These are phyloP conservation scores for Neotragus moschatus DNA, from an alignment of 2,113 vertebrate species.

Conservation along the genomic window DNA sequence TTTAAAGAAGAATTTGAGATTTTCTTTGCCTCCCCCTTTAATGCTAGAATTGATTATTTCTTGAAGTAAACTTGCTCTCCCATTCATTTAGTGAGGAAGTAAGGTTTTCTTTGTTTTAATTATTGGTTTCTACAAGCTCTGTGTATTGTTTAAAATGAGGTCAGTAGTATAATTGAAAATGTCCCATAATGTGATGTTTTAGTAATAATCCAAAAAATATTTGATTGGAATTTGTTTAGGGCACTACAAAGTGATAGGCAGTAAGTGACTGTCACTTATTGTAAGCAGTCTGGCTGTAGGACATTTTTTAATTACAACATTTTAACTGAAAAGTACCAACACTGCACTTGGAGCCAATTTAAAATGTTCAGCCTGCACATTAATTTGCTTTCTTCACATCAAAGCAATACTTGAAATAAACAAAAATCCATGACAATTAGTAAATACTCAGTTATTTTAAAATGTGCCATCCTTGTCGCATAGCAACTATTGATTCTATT, in stretches of 20 bases:
- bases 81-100: neutral
- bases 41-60: neutral
- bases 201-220: conserved; percentile 21
- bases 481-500: conserved; percentile 48
- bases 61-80: neutral
- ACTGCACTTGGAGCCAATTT: neutral
- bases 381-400: conserved; percentile 54
- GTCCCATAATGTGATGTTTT: neutral
- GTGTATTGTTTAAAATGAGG: conserved; percentile 9
- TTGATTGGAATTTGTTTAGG: neutral
- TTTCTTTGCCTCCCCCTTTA: neutral
- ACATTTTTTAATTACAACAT: conserved; percentile 7
- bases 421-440: conserved; percentile 61
- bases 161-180: neutral
- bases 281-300: neutral
- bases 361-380: conserved; percentile 17
- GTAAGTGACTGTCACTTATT: neutral
- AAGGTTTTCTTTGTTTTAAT: neutral
- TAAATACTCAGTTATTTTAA: conserved; percentile 42
- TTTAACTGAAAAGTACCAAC: conserved; percentile 28
- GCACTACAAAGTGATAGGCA: neutral
- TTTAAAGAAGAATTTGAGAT: conserved; percentile 2
- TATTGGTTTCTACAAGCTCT: neutral
- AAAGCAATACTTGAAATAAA: conserved; percentile 47
- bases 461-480: conserved; percentile 48